Conservation (phyloP, 2,888 invertebrate genomes). For the Hymenopus coronatus region DNA sequence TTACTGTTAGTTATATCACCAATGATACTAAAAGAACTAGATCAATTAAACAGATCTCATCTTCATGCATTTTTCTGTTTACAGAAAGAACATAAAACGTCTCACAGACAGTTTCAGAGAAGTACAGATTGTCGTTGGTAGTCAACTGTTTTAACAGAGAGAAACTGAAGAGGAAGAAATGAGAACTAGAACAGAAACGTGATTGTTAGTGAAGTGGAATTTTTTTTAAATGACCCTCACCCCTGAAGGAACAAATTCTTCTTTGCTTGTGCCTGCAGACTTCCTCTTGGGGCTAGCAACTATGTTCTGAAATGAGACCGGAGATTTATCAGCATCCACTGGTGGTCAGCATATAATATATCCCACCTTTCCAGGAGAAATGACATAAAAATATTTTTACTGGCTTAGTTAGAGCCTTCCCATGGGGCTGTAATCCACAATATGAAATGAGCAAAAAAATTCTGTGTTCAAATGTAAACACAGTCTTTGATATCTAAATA, state of each 20-base stretch:
- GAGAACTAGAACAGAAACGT: neutral
- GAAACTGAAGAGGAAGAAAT: neutral
- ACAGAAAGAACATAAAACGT: neutral
- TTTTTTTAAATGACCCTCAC: slow-evolving; percentile 13
- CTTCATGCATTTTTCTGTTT: neutral
- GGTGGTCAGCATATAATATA: no score
- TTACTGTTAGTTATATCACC: neutral
- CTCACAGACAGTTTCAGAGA: neutral
- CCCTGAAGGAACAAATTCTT: slow-evolving; percentile 14
- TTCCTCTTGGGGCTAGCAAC: slow-evolving; percentile 13
- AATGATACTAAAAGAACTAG: neutral
- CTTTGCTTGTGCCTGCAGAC: slow-evolving; percentile 5
- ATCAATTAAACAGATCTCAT: neutral
- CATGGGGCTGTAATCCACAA: no score
- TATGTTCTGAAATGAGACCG: slow-evolving; percentile 14
- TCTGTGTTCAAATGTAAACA: no score
- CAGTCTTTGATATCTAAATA: no score
- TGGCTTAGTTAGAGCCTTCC: no score
- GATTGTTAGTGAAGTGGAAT: neutral
- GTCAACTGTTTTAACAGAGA: neutral
- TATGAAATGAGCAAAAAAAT: no score
- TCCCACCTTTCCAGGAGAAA: no score
- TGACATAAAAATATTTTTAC: no score
- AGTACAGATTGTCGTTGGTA: neutral
- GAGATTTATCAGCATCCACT: neutral